A percentile compares a stretch with the other conserved stretches of the same genome.
Conservation (phyloP, 2,113 vertebrate genomes). For the Hemiscyllium ocellatum region DNA sequence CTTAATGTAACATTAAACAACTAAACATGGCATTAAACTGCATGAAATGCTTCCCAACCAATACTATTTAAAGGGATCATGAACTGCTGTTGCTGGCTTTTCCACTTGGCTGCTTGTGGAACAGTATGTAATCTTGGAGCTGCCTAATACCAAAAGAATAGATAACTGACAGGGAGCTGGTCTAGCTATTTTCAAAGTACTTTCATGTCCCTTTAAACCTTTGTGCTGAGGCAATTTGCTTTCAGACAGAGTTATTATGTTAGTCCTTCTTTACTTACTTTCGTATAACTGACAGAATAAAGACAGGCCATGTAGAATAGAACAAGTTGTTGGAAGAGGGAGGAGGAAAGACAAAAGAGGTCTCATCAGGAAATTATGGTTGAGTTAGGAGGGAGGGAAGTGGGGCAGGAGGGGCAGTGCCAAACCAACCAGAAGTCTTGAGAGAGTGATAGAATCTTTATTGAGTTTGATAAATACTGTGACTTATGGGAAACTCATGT, state of each 20-base stretch:
- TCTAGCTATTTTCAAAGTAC: no score
- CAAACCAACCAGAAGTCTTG: no score
- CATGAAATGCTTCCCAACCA: neutral
- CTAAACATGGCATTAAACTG: neutral
- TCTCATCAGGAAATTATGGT: neutral
- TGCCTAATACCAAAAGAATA: neutral
- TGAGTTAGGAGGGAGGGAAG: no score
- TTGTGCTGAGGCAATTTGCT: neutral
- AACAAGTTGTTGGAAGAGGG: neutral
- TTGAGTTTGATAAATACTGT: no score
- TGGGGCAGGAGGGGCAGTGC: no score
- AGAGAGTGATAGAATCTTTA: no score
- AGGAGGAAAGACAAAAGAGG: neutral
- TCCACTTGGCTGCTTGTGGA: neutral
- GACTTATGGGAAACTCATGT: no score
- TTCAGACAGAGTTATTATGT: neutral
- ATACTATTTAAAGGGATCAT: neutral
- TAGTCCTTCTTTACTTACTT: neutral
- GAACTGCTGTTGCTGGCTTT: neutral
- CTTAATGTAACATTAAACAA: neutral
- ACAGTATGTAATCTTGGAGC: neutral
- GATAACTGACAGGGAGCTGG: neutral
- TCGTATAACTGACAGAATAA: neutral
- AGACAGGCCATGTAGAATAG: neutral
- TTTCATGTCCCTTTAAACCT: neutral